Conservation (phyloP, 2,797 vertebrate genomes). For the Tenualosa thibaudeaui region DNA sequence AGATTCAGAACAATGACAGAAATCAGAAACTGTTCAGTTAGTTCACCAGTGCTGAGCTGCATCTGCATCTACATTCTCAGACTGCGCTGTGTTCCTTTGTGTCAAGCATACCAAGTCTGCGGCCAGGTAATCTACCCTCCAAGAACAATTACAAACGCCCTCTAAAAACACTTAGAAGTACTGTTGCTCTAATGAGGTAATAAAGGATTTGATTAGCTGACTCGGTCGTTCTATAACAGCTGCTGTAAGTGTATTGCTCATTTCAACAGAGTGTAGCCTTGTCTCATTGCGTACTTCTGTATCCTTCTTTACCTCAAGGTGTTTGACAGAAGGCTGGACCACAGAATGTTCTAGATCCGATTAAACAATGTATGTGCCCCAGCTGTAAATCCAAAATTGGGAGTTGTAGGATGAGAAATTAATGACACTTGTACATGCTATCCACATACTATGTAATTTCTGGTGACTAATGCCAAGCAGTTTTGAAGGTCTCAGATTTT, state of each 20-base stretch:
- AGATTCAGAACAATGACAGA: background rate
- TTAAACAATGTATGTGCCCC: background rate
- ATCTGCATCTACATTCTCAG: background rate
- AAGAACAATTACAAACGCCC: constrained; percentile 10
- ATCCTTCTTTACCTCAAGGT: background rate
- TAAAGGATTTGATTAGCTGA: constrained; percentile 10
- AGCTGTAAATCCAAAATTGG: background rate
- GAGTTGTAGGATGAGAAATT: background rate
- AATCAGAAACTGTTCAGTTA: background rate
- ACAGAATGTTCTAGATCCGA: background rate
- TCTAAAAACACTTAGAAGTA: constrained; percentile 1
- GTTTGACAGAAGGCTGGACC: background rate
- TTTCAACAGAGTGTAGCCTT: background rate
- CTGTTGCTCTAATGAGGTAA: background rate
- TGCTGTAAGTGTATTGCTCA: background rate
- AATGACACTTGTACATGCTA: background rate
- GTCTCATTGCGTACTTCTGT: background rate
- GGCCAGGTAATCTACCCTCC: background rate
- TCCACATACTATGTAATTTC: too few relatives aligned
- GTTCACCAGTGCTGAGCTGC: background rate
- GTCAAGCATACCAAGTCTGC: background rate
- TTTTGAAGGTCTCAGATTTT: too few relatives aligned
- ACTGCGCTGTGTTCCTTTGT: background rate
- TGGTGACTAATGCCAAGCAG: too few relatives aligned
- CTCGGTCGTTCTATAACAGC: background rate